Percentiles rank a stretch among this genome's conserved stretches.
These are phyloP conservation scores for Heterocephalus glaber DNA, from an alignment of 2,113 vertebrate species.

Conservation along the genomic window DNA sequence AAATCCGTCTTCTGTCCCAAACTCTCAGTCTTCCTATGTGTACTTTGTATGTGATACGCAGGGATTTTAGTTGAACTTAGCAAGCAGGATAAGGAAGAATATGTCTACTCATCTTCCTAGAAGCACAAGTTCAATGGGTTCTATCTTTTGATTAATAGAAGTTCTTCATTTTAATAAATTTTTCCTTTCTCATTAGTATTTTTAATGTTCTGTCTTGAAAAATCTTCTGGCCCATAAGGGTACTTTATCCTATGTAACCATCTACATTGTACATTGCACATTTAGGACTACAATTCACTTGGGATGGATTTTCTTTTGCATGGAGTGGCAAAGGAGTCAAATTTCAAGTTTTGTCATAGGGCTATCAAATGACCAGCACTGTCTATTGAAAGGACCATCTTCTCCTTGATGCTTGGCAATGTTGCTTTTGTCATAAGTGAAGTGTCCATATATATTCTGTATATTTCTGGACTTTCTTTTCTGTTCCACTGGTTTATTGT, in stretches of 20 bases:
- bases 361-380: rapidly evolving
- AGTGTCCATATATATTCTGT: too few relatives aligned
- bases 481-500: neutral
- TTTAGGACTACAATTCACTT: neutral
- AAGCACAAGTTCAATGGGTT: neutral
- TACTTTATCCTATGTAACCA: neutral
- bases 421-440: too few relatives aligned
- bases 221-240: neutral
- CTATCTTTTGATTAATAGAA: too few relatives aligned
- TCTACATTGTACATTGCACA: neutral
- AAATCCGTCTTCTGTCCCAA: neutral
- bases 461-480: neutral
- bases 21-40: neutral
- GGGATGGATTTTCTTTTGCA: too few relatives aligned
- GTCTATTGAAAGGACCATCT: neutral
- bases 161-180: neutral
- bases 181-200: neutral
- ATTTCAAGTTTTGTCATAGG: neutral
- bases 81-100: neutral
- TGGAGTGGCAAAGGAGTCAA: neutral
- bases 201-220: neutral
- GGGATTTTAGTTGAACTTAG: neutral
- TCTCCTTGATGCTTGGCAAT: too few relatives aligned
- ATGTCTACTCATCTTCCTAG: neutral
- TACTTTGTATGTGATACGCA: neutral